Evolutionary conservation across 1,140 invertebrate species (phyloP).

Genomic region (Drosophila serrata): DNA sequence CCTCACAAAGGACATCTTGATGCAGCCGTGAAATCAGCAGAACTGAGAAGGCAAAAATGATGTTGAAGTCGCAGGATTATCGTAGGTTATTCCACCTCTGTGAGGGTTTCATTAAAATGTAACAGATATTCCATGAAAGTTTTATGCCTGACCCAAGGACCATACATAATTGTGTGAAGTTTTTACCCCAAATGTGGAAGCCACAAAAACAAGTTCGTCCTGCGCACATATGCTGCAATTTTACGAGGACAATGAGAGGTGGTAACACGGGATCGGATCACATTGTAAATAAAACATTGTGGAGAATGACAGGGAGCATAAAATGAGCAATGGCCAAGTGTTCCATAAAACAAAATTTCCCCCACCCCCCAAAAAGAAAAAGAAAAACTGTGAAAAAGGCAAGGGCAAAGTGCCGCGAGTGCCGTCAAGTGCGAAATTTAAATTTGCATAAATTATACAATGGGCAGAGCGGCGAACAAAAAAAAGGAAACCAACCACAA

Average conservation of each 20-base stretch:
- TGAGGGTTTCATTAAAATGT: slow-evolving; percentile 33
- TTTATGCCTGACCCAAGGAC: slow-evolving; percentile 44
- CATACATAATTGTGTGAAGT: slow-evolving; percentile 44
- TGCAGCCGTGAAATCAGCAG: slow-evolving; percentile 30
- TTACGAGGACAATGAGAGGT: slow-evolving; percentile 42
- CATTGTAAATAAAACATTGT: slow-evolving; percentile 57
- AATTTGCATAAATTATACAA: slow-evolving; percentile 59
- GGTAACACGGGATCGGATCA: slow-evolving; percentile 30
- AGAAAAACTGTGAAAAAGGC: slow-evolving; percentile 40
- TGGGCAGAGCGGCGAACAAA: slow-evolving; percentile 36
- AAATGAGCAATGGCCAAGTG: slow-evolving; percentile 43
- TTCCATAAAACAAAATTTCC: slow-evolving; percentile 48
- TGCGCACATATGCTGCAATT: slow-evolving; percentile 37
- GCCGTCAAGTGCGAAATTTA: slow-evolving; percentile 57
- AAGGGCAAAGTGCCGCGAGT: slow-evolving; percentile 53
- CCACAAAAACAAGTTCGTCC: slow-evolving; percentile 13
- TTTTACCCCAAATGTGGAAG: slow-evolving; percentile 18
- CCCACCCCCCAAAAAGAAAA: slow-evolving; percentile 13
- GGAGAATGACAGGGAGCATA: slow-evolving; percentile 35
- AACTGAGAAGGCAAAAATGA: slow-evolving; percentile 24
- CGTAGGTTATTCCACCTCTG: slow-evolving; percentile 5
- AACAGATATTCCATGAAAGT: slow-evolving; percentile 29
- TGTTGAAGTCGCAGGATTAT: slow-evolving; percentile 16
- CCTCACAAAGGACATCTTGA: slow-evolving; percentile 45
- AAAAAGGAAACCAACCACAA: slow-evolving; percentile 41